Evolutionary conservation across 2,797 vertebrate species (phyloP).

Genomic region (Ataeniobius toweri): DNA sequence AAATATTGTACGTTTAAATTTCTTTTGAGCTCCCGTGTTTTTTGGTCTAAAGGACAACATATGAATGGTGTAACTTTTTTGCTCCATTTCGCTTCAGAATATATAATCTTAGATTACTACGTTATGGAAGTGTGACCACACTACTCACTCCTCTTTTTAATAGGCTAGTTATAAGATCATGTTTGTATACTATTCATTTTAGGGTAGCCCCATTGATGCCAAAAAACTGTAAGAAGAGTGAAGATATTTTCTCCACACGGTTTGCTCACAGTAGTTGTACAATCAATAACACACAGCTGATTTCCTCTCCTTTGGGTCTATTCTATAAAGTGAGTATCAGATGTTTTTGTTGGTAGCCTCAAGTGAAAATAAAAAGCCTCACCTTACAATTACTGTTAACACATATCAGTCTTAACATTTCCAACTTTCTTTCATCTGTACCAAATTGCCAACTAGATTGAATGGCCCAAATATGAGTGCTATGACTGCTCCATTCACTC

Average conservation of each 20-base stretch:
- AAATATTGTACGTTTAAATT: slow-evolving; percentile 71
- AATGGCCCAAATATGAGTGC: slow-evolving; percentile 15
- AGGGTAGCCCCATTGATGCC: slow-evolving; percentile 19
- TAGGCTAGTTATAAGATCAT: slow-evolving; percentile 13
- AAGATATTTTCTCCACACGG: slow-evolving; percentile 31
- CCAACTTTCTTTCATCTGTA: slow-evolving; percentile 25
- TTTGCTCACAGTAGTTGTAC: slow-evolving; percentile 44
- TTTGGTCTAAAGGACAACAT: slow-evolving; percentile 57
- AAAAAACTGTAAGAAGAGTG: slow-evolving; percentile 7
- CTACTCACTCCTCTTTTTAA: slow-evolving; percentile 5
- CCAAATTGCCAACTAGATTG: slow-evolving; percentile 6
- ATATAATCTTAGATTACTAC: slow-evolving; percentile 27
- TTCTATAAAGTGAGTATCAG: slow-evolving; percentile 48
- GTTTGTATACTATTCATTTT: slow-evolving; percentile 8
- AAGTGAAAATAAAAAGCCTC: slow-evolving; percentile 32
- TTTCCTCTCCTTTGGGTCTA: slow-evolving; percentile 50
- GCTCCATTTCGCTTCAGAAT: slow-evolving; percentile 26
- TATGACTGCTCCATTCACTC: background rate
- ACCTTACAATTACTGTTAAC: slow-evolving; percentile 29
- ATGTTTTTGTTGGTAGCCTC: slow-evolving; percentile 52
- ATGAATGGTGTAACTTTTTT: slow-evolving; percentile 58
- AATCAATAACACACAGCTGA: slow-evolving; percentile 61
- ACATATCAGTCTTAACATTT: slow-evolving; percentile 18
- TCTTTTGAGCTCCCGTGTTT: slow-evolving; percentile 62
- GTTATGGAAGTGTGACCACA: slow-evolving; percentile 7